Conservation (phyloP, 2,113 vertebrate species). For the Cottus gobio region DNA sequence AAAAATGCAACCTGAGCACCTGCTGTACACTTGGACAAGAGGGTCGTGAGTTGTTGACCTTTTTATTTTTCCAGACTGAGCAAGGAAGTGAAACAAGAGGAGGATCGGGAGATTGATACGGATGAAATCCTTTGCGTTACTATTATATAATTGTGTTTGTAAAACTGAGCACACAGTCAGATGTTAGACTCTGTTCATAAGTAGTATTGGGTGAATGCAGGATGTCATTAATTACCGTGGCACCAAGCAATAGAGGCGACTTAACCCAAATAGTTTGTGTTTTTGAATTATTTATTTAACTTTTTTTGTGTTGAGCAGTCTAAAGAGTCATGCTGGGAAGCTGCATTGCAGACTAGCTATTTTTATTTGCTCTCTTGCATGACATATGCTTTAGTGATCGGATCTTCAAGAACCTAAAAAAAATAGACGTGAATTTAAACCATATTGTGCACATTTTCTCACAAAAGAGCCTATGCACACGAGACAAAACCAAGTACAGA, state of each 20-base stretch:
- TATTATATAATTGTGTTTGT: neutral
- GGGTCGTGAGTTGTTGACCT: slow-evolving; percentile 42
- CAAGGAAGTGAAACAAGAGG: slow-evolving; percentile 27
- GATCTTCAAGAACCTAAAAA: neutral
- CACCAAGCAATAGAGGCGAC: neutral
- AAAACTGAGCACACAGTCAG: no score
- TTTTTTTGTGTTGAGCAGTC: neutral
- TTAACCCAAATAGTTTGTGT: neutral
- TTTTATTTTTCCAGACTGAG: slow-evolving; percentile 16
- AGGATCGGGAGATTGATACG: neutral
- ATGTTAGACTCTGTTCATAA: neutral
- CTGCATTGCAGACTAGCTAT: neutral
- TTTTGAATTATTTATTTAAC: neutral
- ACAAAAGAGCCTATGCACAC: neutral
- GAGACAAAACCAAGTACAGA: neutral
- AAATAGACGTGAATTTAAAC: neutral
- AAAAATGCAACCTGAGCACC: neutral
- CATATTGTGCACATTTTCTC: neutral
- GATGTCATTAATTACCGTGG: no score
- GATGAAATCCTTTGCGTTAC: slow-evolving; percentile 1
- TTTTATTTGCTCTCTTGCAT: neutral
- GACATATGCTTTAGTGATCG: neutral
- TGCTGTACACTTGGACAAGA: slow-evolving; percentile 11
- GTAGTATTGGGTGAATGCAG: neutral
- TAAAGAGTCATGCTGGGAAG: neutral